Evolutionary conservation across 2,797 vertebrate species (phyloP).

Genomic region (Smutsia gigantea): DNA sequence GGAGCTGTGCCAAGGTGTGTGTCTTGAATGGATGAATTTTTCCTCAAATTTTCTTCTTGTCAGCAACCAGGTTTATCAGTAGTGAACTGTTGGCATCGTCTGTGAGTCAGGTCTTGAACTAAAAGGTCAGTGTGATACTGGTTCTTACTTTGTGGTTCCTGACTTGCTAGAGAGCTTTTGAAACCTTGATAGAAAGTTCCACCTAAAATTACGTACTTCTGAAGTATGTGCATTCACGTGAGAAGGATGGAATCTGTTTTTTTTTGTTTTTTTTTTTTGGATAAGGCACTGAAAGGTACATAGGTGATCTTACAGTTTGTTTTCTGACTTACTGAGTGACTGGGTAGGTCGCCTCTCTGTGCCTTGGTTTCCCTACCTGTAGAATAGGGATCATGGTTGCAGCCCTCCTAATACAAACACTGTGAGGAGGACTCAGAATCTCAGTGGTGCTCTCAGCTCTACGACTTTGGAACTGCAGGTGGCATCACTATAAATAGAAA

Average conservation of each 20-base stretch:
- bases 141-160: conserved; percentile 55
- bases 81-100: conserved; percentile 52
- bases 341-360: conserved; percentile 34
- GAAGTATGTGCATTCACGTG: neutral
- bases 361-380: conserved; percentile 45
- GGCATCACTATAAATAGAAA: neutral
- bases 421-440: conserved; percentile 44
- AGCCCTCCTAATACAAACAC: neutral
- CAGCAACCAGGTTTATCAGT: neutral
- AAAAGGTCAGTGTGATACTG: conserved; percentile 54
- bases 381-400: neutral
- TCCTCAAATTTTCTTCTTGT: conserved; percentile 45
- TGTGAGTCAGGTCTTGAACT: conserved; percentile 66
- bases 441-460: neutral
- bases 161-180: conserved; percentile 36
- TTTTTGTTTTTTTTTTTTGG: neutral
- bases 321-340: conserved; percentile 38
- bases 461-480: neutral
- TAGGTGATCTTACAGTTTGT: conserved; percentile 5
- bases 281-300: neutral
- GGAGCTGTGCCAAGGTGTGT: conserved; percentile 3
- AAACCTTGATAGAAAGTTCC: neutral
- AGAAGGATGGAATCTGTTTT: neutral
- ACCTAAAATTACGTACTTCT: conserved; percentile 1
- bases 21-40: conserved; percentile 51